Evolutionary conservation across 2,888 invertebrate genomes (phyloP), one percentile per base, ranked within the genome.

Genomic region (Anorthoa munda): DNA sequence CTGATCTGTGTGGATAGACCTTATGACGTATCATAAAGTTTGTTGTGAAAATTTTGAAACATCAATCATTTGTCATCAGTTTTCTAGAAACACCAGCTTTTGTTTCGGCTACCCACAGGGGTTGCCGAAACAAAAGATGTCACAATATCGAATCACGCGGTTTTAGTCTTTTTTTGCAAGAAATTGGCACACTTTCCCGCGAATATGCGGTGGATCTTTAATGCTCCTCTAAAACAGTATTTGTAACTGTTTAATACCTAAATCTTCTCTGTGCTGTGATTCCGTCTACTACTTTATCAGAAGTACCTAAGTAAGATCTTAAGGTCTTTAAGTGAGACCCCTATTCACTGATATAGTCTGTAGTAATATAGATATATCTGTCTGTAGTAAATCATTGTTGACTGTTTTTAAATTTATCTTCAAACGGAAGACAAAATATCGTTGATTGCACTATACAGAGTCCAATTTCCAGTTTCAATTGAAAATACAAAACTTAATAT

Each of bases 181-280:
- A 65, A 59, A 55, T 79, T 76, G 79, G 79, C 45, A 72, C 46
- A 55, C 11, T 72, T 64, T 60, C 3, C 26, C 4, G 48, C 21
- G 21, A 50, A 56, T 51, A 39, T 56, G 18, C 31, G 18, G 45
- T 50, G 17, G 15, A 13, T 1, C 31, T 46, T 75, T 45, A 55
- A 15, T 2, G 39, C 12, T 51, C 15, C 18, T 26, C 39, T 23
- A 23, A n/a, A 50, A 50, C 15, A 50, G 15, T 15, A 5, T 31
- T 46, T 21, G 31, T 17, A 64, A 13, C 9, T 21, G 0, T 12
- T n/a, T 21, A 9, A 31, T 21, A 46, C n/a, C 1, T 18, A 45
- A 45, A n/a, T 45, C 23, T 59, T 45, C 11, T n/a, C 11, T 26
- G 5, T 5, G 2, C 13, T 11, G 26, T 26, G 26, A 26, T n/a